Evolutionary conservation across 2,113 vertebrate species (phyloP).

Genomic region (Mus spicilegus): DNA sequence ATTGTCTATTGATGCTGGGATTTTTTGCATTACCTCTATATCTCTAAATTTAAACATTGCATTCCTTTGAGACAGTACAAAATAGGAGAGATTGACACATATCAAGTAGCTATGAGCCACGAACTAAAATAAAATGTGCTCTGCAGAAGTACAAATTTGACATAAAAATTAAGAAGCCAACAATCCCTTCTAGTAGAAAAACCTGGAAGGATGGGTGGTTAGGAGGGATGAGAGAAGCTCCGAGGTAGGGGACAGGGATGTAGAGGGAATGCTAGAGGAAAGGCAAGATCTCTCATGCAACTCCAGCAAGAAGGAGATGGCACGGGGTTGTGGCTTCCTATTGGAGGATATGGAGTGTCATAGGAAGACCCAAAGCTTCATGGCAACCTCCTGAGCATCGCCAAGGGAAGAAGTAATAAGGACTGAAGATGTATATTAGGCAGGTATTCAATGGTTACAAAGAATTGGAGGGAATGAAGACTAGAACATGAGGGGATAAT

Average conservation of each 20-base stretch:
- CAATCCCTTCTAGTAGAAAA: conserved; percentile 1
- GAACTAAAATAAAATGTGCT: background rate
- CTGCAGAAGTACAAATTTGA: background rate
- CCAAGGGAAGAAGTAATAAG: background rate
- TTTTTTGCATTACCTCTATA: background rate
- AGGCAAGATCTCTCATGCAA: background rate
- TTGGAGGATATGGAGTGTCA: background rate
- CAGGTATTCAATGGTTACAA: background rate
- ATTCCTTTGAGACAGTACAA: background rate
- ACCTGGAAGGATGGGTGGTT: background rate
- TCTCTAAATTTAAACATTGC: conserved; percentile 23
- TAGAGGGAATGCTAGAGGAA: background rate
- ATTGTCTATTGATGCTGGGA: background rate
- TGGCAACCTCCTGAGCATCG: background rate
- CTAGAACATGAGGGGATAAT: background rate
- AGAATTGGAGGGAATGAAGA: background rate
- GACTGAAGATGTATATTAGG: background rate
- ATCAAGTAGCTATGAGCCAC: background rate
- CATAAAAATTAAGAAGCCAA: background rate
- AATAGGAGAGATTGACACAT: background rate
- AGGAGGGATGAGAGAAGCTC: background rate
- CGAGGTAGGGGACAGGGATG: background rate
- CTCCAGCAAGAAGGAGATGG: background rate
- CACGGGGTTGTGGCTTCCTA: background rate
- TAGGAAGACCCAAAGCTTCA: background rate